phyloP scores from a whole-genome alignment of 64 coral and sea anemone genomes.

The Porites lutea region DNA sequence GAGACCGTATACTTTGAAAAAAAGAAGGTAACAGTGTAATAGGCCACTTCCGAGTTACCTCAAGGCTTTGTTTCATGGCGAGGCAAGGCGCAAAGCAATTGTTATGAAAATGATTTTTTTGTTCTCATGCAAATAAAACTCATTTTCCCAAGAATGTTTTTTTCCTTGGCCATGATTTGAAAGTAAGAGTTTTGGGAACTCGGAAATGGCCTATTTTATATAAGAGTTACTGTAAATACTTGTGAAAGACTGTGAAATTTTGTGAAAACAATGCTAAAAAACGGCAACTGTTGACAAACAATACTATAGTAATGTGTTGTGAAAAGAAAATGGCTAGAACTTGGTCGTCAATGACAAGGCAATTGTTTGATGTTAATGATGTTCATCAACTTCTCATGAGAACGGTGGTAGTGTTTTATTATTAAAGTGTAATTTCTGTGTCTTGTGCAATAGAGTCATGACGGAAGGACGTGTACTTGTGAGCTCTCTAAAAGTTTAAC shows the following conservation, averaged over 20 bases:
- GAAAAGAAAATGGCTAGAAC: not conserved
- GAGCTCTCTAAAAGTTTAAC: no score
- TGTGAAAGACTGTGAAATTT: not conserved
- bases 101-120: not conserved
- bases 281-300: not conserved
- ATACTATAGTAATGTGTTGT: not conserved
- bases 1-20: not conserved
- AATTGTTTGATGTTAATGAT: not conserved
- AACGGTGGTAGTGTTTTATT: not conserved
- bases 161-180: no score
- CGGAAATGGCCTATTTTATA: conserved; percentile 1
- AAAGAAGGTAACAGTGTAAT: not conserved
- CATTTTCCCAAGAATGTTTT: not conserved
- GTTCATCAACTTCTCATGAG: not conserved
- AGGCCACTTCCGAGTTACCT: not conserved
- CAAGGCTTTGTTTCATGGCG: not conserved
- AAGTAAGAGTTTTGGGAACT: no score
- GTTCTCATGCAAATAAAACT: no score
- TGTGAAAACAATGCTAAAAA: not conserved
- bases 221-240: not conserved
- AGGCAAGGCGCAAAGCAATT: not conserved
- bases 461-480: no score
- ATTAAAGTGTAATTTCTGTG: not conserved
- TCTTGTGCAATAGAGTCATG: not conserved
- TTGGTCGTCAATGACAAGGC: not conserved